Evolutionary conservation across 2,113 vertebrate genomes (phyloP).

Genomic region (Tylochromis polylepis): DNA sequence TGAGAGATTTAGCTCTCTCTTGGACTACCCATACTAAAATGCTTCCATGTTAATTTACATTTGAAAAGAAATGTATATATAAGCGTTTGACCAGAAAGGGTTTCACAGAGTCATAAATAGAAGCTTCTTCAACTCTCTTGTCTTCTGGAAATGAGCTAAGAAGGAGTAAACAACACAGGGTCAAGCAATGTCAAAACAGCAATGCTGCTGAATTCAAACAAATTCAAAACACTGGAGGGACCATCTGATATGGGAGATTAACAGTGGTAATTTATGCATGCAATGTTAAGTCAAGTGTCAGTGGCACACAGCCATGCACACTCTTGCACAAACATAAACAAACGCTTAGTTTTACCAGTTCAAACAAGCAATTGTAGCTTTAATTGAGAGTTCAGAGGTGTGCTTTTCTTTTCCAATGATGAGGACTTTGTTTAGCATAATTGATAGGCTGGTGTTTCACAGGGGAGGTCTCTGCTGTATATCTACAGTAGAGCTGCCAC

Average conservation of each 20-base stretch:
- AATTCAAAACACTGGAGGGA: constrained; percentile 46
- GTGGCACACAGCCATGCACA: not conserved
- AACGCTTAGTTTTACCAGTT: constrained; percentile 7
- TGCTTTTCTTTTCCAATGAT: constrained; percentile 34
- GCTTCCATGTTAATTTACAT: constrained; percentile 11
- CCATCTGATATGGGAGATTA: constrained; percentile 60
- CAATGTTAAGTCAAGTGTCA: constrained; percentile 45
- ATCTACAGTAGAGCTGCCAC: not conserved
- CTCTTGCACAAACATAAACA: not conserved
- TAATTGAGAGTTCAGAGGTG: constrained; percentile 31
- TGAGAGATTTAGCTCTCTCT: not conserved
- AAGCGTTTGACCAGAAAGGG: not conserved
- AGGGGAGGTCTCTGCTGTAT: constrained; percentile 1
- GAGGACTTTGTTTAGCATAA: constrained; percentile 28
- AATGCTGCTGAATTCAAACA: constrained; percentile 45
- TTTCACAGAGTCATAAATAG: constrained; percentile 2
- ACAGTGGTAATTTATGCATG: constrained; percentile 51
- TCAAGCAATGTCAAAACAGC: constrained; percentile 47
- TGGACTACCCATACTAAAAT: not conserved
- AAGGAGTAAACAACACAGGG: constrained; percentile 55
- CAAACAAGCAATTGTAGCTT: constrained; percentile 20
- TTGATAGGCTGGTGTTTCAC: constrained; percentile 29
- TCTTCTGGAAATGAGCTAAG: constrained; percentile 33
- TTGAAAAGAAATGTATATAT: constrained; percentile 22
- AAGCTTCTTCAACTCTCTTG: constrained; percentile 35